Conservation (phyloP, 2,888 invertebrate genomes). For the Pseudoips prasinana region DNA sequence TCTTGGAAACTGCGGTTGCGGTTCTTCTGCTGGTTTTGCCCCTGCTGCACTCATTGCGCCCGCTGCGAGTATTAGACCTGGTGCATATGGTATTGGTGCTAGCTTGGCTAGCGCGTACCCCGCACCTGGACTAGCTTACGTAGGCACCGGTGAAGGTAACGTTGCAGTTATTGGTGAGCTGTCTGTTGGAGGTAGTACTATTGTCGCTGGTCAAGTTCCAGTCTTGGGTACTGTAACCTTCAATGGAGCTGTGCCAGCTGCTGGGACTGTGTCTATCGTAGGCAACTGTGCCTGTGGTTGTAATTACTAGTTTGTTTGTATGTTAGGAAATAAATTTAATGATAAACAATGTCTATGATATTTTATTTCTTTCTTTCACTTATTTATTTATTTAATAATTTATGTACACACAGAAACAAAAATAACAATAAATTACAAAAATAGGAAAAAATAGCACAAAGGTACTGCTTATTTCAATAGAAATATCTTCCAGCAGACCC, state of each 20-base stretch:
- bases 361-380: too few species aligned
- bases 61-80: neutral
- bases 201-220: slow-evolving; percentile 28
- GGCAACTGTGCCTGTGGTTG: slow-evolving; percentile 19
- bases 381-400: too few species aligned
- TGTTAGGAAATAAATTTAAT: too few species aligned
- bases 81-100: neutral
- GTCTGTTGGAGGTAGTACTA: slow-evolving; percentile 18
- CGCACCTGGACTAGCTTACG: slow-evolving; percentile 1
- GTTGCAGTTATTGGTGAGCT: slow-evolving; percentile 38
- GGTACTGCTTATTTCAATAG: too few species aligned
- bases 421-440: too few species aligned
- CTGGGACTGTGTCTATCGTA: slow-evolving; percentile 16
- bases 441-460: too few species aligned
- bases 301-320: neutral
- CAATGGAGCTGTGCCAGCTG: slow-evolving; percentile 6
- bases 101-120: neutral
- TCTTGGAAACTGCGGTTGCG: neutral
- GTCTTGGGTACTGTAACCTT: slow-evolving; percentile 37
- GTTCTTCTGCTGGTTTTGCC: neutral
- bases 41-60: neutral
- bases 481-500: too few species aligned
- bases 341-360: too few species aligned
- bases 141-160: slow-evolving; percentile 36
- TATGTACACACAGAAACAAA: too few species aligned